Evolutionary conservation across 2,888 invertebrate genomes (phyloP).

Genomic region (Nephrocerus scutellatus): DNA sequence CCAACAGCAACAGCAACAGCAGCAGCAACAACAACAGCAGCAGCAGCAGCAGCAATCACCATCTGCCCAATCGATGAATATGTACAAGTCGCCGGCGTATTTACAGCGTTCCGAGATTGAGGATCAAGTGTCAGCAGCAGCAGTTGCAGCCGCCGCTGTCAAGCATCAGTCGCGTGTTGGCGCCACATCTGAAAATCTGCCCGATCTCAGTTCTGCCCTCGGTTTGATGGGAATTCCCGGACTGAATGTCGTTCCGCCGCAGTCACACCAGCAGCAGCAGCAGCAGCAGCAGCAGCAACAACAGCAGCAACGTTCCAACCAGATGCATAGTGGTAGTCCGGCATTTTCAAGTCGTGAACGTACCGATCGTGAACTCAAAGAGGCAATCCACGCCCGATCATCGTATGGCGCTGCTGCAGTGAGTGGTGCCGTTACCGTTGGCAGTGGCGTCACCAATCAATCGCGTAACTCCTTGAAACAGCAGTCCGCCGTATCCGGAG

Average conservation of each 20-base stretch:
- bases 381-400: conserved; percentile 36
- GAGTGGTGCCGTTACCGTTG: too few species aligned
- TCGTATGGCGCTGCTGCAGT: too few species aligned
- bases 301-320: conserved; percentile 19
- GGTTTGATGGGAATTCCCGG: conserved; percentile 42
- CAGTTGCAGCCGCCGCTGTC: conserved; percentile 33
- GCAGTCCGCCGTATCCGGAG: conserved; percentile 15
- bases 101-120: conserved; percentile 43
- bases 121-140: conserved; percentile 40
- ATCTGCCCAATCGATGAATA: conserved; percentile 39
- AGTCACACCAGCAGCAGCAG: conserved; percentile 17
- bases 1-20: too few species aligned
- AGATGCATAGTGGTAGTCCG: conserved; percentile 33
- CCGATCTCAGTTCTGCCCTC: conserved; percentile 40
- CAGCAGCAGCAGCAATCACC: conserved; percentile 35
- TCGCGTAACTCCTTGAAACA: conserved; percentile 30
- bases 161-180: conserved; percentile 32
- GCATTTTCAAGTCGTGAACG: conserved; percentile 29
- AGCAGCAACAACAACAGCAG: too few species aligned
- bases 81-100: conserved; percentile 45
- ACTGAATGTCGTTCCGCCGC: conserved; percentile 38
- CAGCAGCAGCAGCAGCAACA: conserved; percentile 15
- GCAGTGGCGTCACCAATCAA: too few species aligned
- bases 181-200: conserved; percentile 36
- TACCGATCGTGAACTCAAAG: conserved; percentile 27